Evolutionary conservation across 2,113 vertebrate species (phyloP).

Genomic region (Sylvietta virens): DNA sequence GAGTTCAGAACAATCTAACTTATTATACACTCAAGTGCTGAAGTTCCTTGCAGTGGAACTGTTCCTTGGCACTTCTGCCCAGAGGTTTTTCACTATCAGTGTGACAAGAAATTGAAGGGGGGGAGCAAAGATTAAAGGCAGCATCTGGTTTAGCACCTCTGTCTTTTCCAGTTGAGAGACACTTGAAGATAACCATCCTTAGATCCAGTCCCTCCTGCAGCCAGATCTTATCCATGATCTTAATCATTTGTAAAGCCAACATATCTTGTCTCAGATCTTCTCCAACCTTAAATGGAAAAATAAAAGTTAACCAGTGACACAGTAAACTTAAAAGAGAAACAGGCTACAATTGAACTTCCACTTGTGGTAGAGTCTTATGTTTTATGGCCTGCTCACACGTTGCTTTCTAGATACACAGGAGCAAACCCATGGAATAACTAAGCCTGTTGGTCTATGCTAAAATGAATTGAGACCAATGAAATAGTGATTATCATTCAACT

Average conservation of each 20-base stretch:
- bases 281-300: conserved; percentile 81
- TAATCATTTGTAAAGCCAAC: conserved; percentile 98
- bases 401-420: not conserved
- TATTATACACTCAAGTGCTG: not conserved
- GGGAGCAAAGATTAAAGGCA: not conserved
- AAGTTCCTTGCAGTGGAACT: not conserved
- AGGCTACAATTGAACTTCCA: not conserved
- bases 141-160: conserved; percentile 75
- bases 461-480: not conserved
- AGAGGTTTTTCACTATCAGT: not conserved
- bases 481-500: not conserved
- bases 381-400: not conserved
- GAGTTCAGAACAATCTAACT: not conserved
- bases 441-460: not conserved
- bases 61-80: not conserved
- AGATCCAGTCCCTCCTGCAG: conserved; percentile 95
- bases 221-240: conserved; percentile 99
- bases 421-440: not conserved
- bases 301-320: not conserved
- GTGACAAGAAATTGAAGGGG: not conserved
- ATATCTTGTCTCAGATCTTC: conserved; percentile 98
- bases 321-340: not conserved
- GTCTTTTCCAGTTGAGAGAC: conserved; percentile 95
- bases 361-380: not conserved
- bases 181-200: conserved; percentile 96